Evolutionary conservation across 2,113 vertebrate species (phyloP), one percentile per base, ranked within the genome.

Genomic region (Percina caprodes): DNA sequence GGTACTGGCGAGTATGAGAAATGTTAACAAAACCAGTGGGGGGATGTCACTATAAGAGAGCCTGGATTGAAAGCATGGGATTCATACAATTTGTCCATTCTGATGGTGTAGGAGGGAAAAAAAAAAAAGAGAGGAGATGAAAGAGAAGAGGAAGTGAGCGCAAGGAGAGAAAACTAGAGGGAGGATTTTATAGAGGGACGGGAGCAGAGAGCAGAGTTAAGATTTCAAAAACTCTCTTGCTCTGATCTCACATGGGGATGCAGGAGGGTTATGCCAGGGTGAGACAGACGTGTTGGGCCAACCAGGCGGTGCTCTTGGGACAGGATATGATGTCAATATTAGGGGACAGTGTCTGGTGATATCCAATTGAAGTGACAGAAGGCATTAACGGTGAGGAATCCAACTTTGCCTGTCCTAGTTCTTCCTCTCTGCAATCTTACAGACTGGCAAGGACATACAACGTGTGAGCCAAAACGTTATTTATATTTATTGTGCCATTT

Each of bases 251-350:
- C 33, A 13, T 8, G 69, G 85, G 83, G 76, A 45, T 14, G 63
- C 24, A 26, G 33, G 23, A 65, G 77, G 81, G 70, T 75, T 49
- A 81, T 69, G 80, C 80, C 79, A 88, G 88, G 74, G 85, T 79
- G 74, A 86, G 76, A 86, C 84, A 85, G 81, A 86, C 82, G 59
- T 84, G 66, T 66, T 49, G 70, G 68, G 61, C 8, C 5, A 55
- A 58, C 9, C 45, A 77, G 88, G 75, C 54, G 55, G 80, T 65
- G 49, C 86, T 90, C 86, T 5, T 3, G 86, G 88, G 83, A 89
- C 87, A 73, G 77, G 79, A 81, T 73, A 62, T 88, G 88, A 93
- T 88, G 86, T 90, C 88, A 91, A 89, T 89, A 93, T 92, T 75
- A 87, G 68, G 85, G 78, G 86, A 81, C 77, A 30, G 71, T 48